Evolutionary conservation across 2,888 invertebrate species (phyloP), one percentile per base, ranked within the genome.

Genomic region (Acanthosepion esculentum): DNA sequence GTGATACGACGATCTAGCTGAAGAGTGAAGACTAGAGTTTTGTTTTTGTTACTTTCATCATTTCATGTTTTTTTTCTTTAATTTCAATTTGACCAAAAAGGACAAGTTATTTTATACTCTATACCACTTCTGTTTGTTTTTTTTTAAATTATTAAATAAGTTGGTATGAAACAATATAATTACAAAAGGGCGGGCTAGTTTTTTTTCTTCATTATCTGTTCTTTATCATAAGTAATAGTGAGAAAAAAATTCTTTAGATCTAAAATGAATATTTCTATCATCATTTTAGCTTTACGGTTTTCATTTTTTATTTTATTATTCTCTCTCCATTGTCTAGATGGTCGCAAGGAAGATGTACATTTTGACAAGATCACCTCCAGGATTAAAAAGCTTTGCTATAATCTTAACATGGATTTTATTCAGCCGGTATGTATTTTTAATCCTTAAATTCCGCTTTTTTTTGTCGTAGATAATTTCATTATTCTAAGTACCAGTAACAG

Each of bases 331-430:
- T 59, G 95, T 78, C 96, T 95, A 99, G 99, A 98, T 98, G 99
- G 99, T 0, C 98, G 99, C 94, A 98, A 98, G 97, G 99, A 99
- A 97, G 98, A 98, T 96, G 98, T 99, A 1, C 99, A 99, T 97
- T 98, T 99, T 97, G 99, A 99, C 97, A 99, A 99, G 98, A 99
- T 99, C 95, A 99, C 99, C 0, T 99, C 99, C 0, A 98, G 99
- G 96, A 99, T 99, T 94, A 98, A 98, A 96, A 99, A 99, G 97
- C 98, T 99, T 95, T 99, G 99, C 97, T 99, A 99, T 98, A 99
- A 99, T 48, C 98, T 99, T 94, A 99, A 99, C 97, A 98, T 98
- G 98, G 99, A 99, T 95, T 99, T 98, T 98, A 98, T 99, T 50
- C 99, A 99, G 97, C 99, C 99, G 59, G 99, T 99, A 98, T 98